Conservation (phyloP, 1,140 invertebrate species). For the Heterodera schachtii region DNA sequence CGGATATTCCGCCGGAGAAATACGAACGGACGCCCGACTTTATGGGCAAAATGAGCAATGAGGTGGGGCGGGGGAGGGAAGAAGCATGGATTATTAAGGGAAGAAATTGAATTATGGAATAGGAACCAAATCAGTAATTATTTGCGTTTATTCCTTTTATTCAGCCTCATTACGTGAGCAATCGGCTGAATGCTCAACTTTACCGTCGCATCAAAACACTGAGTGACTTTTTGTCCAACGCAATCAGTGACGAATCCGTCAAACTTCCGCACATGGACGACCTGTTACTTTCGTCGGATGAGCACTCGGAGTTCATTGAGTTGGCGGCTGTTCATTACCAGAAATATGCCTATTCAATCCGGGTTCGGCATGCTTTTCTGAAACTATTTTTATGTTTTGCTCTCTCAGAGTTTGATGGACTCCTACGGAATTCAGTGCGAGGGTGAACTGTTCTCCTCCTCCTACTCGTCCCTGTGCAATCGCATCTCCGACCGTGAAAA, state of each 20-base stretch:
- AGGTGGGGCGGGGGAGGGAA: neutral
- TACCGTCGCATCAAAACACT: slow-evolving; percentile 20
- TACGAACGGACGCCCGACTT: slow-evolving; percentile 59
- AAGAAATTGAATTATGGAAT: too few species aligned
- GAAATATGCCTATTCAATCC: slow-evolving; percentile 26
- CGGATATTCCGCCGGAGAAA: slow-evolving; percentile 46
- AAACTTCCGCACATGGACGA: slow-evolving; percentile 24
- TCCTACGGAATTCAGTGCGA: slow-evolving; percentile 55
- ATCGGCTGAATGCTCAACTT: slow-evolving; percentile 36
- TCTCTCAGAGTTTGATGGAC: slow-evolving; percentile 52
- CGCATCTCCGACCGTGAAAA: slow-evolving; percentile 38
- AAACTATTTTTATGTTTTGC: neutral
- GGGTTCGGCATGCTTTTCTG: slow-evolving; percentile 5
- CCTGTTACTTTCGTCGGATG: slow-evolving; percentile 9
- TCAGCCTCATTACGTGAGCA: slow-evolving; percentile 28
- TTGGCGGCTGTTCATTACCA: slow-evolving; percentile 30
- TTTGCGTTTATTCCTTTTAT: neutral
- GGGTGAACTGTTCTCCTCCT: slow-evolving; percentile 50
- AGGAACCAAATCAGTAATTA: too few species aligned
- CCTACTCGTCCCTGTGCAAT: slow-evolving; percentile 40
- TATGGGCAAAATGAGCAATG: slow-evolving; percentile 52
- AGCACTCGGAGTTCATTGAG: slow-evolving; percentile 7
- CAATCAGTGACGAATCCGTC: slow-evolving; percentile 31
- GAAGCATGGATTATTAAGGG: too few species aligned
- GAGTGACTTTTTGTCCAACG: slow-evolving; percentile 20